These are phyloP conservation scores for Rhaphigaster nebulosa DNA, from an alignment of 2,888 invertebrate species.

Conservation along the genomic window DNA sequence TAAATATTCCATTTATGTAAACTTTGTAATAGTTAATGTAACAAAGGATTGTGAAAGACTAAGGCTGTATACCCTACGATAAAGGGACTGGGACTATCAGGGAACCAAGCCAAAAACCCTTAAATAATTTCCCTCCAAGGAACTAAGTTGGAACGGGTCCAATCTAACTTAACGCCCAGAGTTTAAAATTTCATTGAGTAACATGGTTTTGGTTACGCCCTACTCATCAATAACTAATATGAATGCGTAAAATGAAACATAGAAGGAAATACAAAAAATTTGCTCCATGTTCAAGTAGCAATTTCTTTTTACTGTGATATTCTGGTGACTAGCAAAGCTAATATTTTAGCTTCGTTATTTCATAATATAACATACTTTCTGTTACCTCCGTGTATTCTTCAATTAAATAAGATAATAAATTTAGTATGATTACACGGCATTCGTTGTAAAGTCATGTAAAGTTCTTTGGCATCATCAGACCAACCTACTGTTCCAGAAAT, in stretches of 20 bases:
- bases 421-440: too few relatives aligned
- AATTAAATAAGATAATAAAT: too few relatives aligned
- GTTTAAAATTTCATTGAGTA: conserved; percentile 30
- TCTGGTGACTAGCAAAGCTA: too few relatives aligned
- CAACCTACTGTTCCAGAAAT: too few relatives aligned
- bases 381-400: too few relatives aligned
- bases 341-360: too few relatives aligned
- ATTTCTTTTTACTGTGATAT: too few relatives aligned
- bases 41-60: neutral
- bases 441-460: too few relatives aligned
- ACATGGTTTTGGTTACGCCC: neutral
- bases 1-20: neutral
- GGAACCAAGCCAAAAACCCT: conserved; percentile 17
- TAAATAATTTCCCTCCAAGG: conserved; percentile 37
- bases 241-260: neutral
- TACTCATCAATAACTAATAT: neutral
- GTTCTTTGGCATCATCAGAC: too few relatives aligned
- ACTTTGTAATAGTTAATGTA: neutral
- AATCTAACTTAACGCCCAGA: conserved; percentile 10
- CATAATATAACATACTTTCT: too few relatives aligned
- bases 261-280: neutral
- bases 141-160: neutral
- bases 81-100: neutral
- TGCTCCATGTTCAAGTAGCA: too few relatives aligned
- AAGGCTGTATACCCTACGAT: neutral